Base-by-base conservation (phyloP, 2,113 vertebrate species). In the Ceuthmochares aereus region DNA sequence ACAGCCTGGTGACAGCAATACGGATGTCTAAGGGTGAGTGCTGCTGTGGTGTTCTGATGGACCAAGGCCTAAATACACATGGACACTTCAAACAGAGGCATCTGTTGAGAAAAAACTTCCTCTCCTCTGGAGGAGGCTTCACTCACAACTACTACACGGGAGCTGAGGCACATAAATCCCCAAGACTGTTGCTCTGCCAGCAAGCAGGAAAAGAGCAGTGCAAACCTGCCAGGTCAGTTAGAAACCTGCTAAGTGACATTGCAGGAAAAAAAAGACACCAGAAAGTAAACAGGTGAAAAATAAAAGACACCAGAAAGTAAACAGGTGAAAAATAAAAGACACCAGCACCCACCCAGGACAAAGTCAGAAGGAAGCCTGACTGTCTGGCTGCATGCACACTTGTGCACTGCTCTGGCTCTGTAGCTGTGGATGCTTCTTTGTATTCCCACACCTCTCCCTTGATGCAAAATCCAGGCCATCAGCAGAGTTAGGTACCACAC, bases 211-310 rank as follows among this genome's bases (percentile, higher is more conserved):
- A 54, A 79, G 55, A 90, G 90, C 37, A 47, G 76, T 84, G 43
- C 81, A 95, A 93, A 92, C 73, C 72, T 90, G 91, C 83, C 80
- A 77, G 91, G 86, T 90, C 75, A 64, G 88, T 95, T 55, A 90
- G 87, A 94, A 96, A 90, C 78, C 85, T 96, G 91, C 87, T 88
- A 74, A 93, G 92, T 80, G 84, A 87, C 81, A 70, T 66, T 5
- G 32, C 87, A 74, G 74, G 16, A 40, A 40, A 40, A n/a, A n/a
- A 29, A 23, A 58, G 55, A 37, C 56, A 80, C 93, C 83, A 62
- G 90, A 84, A 83, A 94, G 86, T 26, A 77, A 91, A 81, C 23
- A 88, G 47, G 23, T 4, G 0, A 60, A 32, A 2, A 5, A 69
- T 25, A n/a, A 29, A 21, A 59, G 55, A 37, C 56, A 80, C 93